These are phyloP conservation scores for Deilephila elpenor DNA, from an alignment of 2,888 invertebrate genomes.

Conservation along the genomic window DNA sequence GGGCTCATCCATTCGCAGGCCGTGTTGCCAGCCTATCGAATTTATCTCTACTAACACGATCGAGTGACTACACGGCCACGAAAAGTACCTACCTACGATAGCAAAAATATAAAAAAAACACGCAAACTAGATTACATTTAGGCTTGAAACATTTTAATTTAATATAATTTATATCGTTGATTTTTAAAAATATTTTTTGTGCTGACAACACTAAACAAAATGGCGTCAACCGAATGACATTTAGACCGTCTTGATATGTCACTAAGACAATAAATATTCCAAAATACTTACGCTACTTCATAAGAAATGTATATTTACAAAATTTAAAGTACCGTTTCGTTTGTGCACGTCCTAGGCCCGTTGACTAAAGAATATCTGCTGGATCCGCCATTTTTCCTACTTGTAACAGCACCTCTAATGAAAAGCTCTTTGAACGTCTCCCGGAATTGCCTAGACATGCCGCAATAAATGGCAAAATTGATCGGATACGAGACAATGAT, in stretches of 20 bases:
- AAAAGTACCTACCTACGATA: slow-evolving; percentile 60
- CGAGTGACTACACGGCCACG: slow-evolving; percentile 62
- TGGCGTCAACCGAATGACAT: slow-evolving; percentile 18
- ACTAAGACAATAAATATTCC: slow-evolving; percentile 25
- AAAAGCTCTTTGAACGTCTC: slow-evolving; percentile 96
- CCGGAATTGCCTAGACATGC: slow-evolving; percentile 97
- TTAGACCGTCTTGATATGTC: slow-evolving; percentile 29
- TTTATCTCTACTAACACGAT: slow-evolving; percentile 50
- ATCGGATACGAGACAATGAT: slow-evolving; percentile 96
- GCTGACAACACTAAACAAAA: slow-evolving; percentile 23
- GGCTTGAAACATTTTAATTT: slow-evolving; percentile 18
- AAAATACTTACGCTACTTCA: slow-evolving; percentile 33
- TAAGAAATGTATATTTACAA: slow-evolving; percentile 44
- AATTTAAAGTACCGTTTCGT: slow-evolving; percentile 90
- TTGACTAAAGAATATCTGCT: slow-evolving; percentile 92
- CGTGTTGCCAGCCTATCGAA: slow-evolving; percentile 61
- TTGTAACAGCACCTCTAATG: slow-evolving; percentile 85
- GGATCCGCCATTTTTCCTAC: slow-evolving; percentile 87
- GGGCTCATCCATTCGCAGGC: slow-evolving; percentile 77
- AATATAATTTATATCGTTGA: slow-evolving; percentile 12
- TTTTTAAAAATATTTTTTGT: slow-evolving; percentile 16
- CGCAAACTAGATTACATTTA: slow-evolving; percentile 18
- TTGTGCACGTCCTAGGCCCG: slow-evolving; percentile 92
- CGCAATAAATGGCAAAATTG: slow-evolving; percentile 98
- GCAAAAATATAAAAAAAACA: slow-evolving; percentile 30